Evolutionary conservation across 2,888 invertebrate species (phyloP).

Genomic region (Icerya purchasi): DNA sequence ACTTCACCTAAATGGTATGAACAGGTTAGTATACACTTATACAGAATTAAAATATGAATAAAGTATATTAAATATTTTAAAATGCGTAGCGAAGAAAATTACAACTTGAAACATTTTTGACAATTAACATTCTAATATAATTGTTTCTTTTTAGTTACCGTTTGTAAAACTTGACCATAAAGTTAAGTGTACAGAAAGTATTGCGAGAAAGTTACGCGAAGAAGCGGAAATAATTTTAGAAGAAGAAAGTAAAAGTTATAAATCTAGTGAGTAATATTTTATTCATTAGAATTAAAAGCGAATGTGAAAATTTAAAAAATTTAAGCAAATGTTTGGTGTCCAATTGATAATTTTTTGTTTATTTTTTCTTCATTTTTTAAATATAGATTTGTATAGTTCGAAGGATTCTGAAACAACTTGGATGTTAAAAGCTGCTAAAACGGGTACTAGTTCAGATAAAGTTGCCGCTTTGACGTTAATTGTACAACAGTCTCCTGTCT

Average conservation of each 20-base stretch:
- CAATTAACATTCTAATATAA: no score
- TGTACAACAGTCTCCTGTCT: conserved; percentile 64
- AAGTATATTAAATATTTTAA: conserved; percentile 6
- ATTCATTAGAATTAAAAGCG: no score
- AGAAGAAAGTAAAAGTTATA: conserved; percentile 39
- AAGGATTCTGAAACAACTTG: conserved; percentile 43
- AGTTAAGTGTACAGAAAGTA: conserved; percentile 31
- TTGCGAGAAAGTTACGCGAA: conserved; percentile 35
- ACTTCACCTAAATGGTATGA: conserved; percentile 36
- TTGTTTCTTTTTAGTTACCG: background rate
- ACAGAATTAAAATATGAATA: background rate
- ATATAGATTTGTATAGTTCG: background rate
- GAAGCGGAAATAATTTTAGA: conserved; percentile 44
- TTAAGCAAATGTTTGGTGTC: no score
- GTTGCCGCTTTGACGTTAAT: conserved; percentile 62
- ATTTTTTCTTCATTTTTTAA: no score
- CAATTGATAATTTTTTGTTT: no score
- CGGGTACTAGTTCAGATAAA: conserved; percentile 66
- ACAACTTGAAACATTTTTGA: conserved; percentile 5
- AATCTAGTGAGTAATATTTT: no score
- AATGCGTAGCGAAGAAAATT: conserved; percentile 4
- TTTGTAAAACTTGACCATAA: conserved; percentile 25
- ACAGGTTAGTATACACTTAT: conserved; percentile 21
- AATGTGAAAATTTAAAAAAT: no score
- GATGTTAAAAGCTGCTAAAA: conserved; percentile 53